Evolutionary conservation across 2,888 invertebrate species (phyloP).

Genomic region (Prosapia bicincta): DNA sequence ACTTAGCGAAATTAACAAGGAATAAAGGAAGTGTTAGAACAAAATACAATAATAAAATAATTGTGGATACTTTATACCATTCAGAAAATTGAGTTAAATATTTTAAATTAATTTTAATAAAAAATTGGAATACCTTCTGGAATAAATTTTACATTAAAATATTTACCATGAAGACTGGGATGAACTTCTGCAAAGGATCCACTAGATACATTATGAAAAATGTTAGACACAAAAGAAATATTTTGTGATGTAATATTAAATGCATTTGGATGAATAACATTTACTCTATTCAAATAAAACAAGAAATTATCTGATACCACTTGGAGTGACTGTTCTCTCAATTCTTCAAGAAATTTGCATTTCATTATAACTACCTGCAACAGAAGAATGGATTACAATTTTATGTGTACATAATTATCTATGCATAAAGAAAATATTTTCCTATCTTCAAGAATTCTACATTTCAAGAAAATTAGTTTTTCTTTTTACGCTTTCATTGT

Average conservation of each 20-base stretch:
- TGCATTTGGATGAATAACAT: background rate
- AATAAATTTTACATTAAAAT: background rate
- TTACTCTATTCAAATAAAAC: background rate
- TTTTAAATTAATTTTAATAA: too few relatives aligned
- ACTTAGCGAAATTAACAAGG: too few relatives aligned
- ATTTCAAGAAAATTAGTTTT: too few relatives aligned
- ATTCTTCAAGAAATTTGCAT: background rate
- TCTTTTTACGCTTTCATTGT: too few relatives aligned
- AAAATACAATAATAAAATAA: too few relatives aligned
- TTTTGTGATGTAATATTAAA: background rate
- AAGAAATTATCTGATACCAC: background rate
- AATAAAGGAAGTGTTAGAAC: too few relatives aligned
- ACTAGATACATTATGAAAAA: background rate
- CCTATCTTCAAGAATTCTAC: too few relatives aligned
- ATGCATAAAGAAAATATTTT: too few relatives aligned
- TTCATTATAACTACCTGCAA: background rate
- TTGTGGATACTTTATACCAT: too few relatives aligned
- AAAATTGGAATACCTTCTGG: too few relatives aligned
- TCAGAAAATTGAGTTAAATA: too few relatives aligned
- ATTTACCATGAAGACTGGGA: background rate
- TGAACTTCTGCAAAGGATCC: background rate
- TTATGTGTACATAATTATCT: background rate
- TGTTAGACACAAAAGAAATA: background rate
- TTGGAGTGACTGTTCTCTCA: background rate
- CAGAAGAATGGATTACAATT: background rate